These are phyloP conservation scores for Archocentrus centrarchus DNA, from an alignment of 2,113 vertebrate genomes.

Conservation along the genomic window DNA sequence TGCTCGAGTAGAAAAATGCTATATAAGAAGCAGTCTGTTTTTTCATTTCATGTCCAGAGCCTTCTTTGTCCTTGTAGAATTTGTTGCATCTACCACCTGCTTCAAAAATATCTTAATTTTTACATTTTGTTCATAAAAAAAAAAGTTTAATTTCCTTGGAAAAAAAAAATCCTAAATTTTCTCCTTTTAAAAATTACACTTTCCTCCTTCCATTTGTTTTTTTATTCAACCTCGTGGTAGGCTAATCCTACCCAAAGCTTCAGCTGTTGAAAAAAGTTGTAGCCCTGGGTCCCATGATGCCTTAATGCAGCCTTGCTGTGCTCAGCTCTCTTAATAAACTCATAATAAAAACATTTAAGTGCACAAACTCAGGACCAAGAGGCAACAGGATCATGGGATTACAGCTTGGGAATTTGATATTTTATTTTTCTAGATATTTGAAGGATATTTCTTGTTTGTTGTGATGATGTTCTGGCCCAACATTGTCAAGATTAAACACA, in stretches of 20 bases:
- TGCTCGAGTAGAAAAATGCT: no score
- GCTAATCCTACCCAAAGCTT: neutral
- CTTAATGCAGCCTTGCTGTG: neutral
- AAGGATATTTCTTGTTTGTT: neutral
- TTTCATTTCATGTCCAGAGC: no score
- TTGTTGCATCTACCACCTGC: no score
- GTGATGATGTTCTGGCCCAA: neutral
- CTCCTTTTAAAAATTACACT: no score
- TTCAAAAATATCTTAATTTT: no score
- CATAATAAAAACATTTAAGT: neutral
- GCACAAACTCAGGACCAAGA: neutral
- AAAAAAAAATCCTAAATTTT: no score
- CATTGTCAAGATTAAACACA: neutral
- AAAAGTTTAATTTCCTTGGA: no score
- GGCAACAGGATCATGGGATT: neutral
- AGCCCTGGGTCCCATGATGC: neutral
- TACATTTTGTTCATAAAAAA: no score
- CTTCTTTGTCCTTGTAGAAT: no score
- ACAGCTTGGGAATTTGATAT: neutral
- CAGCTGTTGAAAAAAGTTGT: neutral
- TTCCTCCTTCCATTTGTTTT: neutral
- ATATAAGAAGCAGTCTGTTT: no score
- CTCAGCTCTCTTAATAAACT: slow-evolving; percentile 2
- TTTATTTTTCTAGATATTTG: neutral
- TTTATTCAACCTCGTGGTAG: neutral